phyloP scores from a whole-genome alignment of 2,888 invertebrate genomes.

The Metallyticus violacea region DNA sequence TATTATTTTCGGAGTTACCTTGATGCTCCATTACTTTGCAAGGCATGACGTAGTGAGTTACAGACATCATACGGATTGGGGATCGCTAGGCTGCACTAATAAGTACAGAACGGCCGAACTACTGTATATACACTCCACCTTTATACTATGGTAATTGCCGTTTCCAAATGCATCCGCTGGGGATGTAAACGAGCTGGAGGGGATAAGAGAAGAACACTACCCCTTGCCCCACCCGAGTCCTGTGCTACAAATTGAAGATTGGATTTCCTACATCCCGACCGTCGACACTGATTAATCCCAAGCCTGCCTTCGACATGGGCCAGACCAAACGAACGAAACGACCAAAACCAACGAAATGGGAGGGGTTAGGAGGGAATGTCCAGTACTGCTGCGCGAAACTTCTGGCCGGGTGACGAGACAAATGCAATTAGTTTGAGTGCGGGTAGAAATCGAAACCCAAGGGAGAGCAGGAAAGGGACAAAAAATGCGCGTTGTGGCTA shows the following conservation, averaged over 20 bases:
- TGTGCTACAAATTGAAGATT: slow-evolving; percentile 18
- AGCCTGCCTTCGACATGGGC: slow-evolving; percentile 1
- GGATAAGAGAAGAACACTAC: neutral
- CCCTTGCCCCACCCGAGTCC: neutral
- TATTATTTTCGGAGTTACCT: neutral
- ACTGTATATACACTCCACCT: neutral
- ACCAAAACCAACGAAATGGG: too few relatives aligned
- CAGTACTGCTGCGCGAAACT: neutral
- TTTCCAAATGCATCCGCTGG: slow-evolving; percentile 7
- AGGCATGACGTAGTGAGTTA: neutral
- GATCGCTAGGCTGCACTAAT: neutral
- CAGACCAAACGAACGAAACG: neutral
- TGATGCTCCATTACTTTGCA: neutral
- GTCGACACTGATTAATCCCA: slow-evolving; percentile 9
- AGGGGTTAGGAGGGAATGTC: slow-evolving; percentile 13
- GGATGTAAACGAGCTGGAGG: neutral
- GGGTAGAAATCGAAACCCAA: neutral
- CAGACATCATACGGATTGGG: neutral
- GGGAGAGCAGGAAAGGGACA: neutral
- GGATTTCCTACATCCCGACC: slow-evolving; percentile 6
- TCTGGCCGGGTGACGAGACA: slow-evolving; percentile 3
- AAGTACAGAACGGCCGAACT: neutral
- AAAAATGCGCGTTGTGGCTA: neutral
- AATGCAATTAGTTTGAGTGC: slow-evolving; percentile 7
- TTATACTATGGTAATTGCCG: slow-evolving; percentile 8